Conservation (phyloP, 2,113 vertebrate species). For the Thunnus thynnus region DNA sequence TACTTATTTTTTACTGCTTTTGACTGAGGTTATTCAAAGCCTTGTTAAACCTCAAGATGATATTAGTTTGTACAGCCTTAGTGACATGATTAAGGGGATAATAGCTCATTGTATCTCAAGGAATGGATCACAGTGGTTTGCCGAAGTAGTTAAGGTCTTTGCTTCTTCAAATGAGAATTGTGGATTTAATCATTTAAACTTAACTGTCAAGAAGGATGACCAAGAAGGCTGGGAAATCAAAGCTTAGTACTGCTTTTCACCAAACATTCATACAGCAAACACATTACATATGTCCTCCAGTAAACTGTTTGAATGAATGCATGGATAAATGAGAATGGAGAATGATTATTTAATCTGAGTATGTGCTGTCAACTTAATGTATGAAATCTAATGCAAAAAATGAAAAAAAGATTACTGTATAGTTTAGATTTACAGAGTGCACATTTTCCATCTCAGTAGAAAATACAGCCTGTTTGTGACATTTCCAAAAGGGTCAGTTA, state of each 20-base stretch:
- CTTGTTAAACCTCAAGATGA: not conserved
- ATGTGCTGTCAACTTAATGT: constrained; percentile 17
- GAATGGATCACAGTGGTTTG: constrained; percentile 6
- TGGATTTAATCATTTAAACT: constrained; percentile 7
- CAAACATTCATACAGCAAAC: not conserved
- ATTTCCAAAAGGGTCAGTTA: constrained; percentile 56
- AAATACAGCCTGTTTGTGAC: constrained; percentile 61
- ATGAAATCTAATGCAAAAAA: not conserved
- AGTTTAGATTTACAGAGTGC: constrained; percentile 7
- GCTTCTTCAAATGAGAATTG: not conserved
- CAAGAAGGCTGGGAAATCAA: not conserved
- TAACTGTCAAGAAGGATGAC: not conserved
- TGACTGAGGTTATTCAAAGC: constrained; percentile 9
- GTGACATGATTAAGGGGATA: not conserved
- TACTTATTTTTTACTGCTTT: not conserved
- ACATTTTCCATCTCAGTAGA: constrained; percentile 42
- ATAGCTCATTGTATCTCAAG: not conserved
- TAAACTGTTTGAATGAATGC: no score
- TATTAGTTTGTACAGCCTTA: not conserved
- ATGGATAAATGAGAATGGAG: not conserved
- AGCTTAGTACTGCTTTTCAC: not conserved
- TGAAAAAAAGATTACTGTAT: constrained; percentile 13
- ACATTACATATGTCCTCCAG: not conserved
- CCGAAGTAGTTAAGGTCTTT: not conserved
- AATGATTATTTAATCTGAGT: not conserved